phyloP scores from a whole-genome alignment of 2,797 vertebrate genomes.

The Geotria australis region DNA sequence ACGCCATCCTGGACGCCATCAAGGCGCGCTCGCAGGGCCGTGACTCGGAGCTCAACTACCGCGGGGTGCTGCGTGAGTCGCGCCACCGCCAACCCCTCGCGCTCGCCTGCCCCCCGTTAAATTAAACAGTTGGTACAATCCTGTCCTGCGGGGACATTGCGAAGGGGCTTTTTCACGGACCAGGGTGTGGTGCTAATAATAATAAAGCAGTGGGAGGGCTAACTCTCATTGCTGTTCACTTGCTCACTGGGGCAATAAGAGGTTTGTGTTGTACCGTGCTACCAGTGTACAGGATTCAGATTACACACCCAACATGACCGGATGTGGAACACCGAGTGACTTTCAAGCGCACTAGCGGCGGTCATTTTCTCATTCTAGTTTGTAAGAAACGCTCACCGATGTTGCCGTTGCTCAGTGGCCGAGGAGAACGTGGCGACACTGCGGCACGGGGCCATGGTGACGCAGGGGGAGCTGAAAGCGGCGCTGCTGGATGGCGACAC shows the following conservation, averaged over 20 bases:
- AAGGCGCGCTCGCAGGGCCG: conserved; percentile 82
- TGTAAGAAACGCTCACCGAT: neutral
- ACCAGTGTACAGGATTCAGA: too few relatives aligned
- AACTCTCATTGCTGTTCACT: too few relatives aligned
- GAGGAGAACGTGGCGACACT: conserved; percentile 95
- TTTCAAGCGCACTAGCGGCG: conserved; percentile 1
- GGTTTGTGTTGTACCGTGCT: too few relatives aligned
- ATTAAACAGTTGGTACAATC: too few relatives aligned
- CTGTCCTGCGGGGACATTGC: neutral
- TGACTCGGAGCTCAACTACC: conserved; percentile 94
- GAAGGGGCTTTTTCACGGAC: too few relatives aligned
- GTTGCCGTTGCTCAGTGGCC: conserved; percentile 21
- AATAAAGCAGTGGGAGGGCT: too few relatives aligned
- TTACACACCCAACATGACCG: too few relatives aligned
- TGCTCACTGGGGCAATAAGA: too few relatives aligned
- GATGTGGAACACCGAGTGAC: too few relatives aligned
- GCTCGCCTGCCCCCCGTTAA: neutral
- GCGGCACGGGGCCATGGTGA: conserved; percentile 81
- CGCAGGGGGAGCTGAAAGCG: conserved; percentile 83
- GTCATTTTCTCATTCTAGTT: neutral
- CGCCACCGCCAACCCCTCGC: neutral
- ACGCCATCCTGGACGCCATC: conserved; percentile 80
- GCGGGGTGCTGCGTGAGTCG: conserved; percentile 73
- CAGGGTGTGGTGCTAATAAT: too few relatives aligned
- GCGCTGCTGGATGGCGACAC: conserved; percentile 82